Percentiles rank a stretch among this genome's conserved stretches.
phyloP scores from a whole-genome alignment of 2,113 vertebrate species.

The Apodemus speciosus region DNA sequence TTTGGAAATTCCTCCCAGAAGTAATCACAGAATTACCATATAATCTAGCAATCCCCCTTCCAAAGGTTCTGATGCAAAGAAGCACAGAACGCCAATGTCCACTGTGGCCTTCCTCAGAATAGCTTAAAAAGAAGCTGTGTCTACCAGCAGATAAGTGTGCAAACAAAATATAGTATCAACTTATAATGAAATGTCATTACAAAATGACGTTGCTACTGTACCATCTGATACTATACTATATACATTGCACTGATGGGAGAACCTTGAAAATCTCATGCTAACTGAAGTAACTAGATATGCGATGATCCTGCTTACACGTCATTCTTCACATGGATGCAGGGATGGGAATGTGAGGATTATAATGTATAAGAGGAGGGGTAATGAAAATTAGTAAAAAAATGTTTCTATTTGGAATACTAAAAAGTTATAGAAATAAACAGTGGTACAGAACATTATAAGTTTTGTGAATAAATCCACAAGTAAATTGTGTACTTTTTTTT shows the following conservation, averaged over 20 bases:
- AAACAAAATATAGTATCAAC: constrained; percentile 4
- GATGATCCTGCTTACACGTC: neutral
- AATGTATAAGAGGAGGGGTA: neutral
- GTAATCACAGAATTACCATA: neutral
- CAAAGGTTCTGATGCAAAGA: neutral
- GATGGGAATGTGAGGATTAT: neutral
- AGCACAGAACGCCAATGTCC: neutral
- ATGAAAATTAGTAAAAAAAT: neutral
- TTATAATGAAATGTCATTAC: neutral
- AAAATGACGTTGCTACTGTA: neutral
- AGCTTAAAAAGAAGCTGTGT: neutral
- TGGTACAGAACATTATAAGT: neutral
- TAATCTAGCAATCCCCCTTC: neutral
- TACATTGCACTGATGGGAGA: neutral
- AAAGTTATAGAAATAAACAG: constrained; percentile 37
- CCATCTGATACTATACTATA: neutral
- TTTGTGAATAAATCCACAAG: neutral
- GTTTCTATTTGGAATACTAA: constrained; percentile 24
- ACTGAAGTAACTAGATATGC: neutral
- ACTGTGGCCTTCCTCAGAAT: neutral
- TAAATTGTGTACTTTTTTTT: neutral
- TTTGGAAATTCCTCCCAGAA: neutral
- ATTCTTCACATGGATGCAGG: neutral
- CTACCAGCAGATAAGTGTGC: neutral
- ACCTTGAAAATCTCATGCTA: neutral